Evolutionary conservation across 1,140 invertebrate species (phyloP), one percentile per base, ranked within the genome.

Genomic region (Ruditapes philippinarum): DNA sequence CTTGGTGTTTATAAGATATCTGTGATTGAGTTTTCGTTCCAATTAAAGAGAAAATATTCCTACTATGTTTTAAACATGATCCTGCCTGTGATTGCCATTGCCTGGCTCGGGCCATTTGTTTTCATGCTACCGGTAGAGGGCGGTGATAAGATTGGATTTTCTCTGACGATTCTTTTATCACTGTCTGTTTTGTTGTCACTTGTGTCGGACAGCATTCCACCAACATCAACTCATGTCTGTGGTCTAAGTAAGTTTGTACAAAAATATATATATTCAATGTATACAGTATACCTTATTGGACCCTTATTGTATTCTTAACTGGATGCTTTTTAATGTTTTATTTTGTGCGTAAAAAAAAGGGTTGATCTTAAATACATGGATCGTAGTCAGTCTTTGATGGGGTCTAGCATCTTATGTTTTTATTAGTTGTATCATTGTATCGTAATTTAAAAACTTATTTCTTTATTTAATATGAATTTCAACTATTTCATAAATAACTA

Each of bases 11-110:
- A 54, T 19, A 4, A 5, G 3, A 14, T 54, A 19, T 80, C 78
- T 17, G 78, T n/a, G 17, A 33, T 80, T 33, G 28, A 40, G 22
- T 81, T 81, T 33, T 31, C 28, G 12, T 12, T 81, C 19, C 25
- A 38, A 25, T n/a, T 81, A 14, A 62, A 81, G 25, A 19, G 79
- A 33, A 81, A 81, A 42, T 54, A 31, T 49, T 40, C 54, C 25
- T 81, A 40, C 36, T 81, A 81, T 62, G 0, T 81, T 0, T 19
- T 81, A 36, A 62, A 81, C 25, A 62, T 81, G 31, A 62, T 81
- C 12, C 40, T 81, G 19, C 79, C 79, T 19, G n/a, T 81, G 0
- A 40, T 65, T 38, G 9, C 65, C 11, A 19, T 81, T 11, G 49
- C 79, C 1, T 12, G 40, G 5, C 7, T 81, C 4, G 54, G 54